A percentile compares a stretch with the other conserved stretches of the same genome.
phyloP scores from a whole-genome alignment of 2,113 vertebrate species.

The Canis aureus region DNA sequence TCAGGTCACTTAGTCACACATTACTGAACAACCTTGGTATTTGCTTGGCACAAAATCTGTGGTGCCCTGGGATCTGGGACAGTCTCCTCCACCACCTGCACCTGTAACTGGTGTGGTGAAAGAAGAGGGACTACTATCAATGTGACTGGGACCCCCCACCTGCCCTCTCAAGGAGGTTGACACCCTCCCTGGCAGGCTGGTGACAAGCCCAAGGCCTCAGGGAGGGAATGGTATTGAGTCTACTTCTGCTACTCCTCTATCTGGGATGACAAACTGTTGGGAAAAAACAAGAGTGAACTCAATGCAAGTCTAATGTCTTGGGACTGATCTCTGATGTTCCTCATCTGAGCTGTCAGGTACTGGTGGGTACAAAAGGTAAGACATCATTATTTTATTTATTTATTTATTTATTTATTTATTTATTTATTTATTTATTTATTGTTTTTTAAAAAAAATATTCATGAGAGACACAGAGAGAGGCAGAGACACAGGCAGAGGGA shows the following conservation, averaged over 20 bases:
- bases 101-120: too few species aligned
- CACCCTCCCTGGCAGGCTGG: not conserved
- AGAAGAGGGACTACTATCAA: rapidly evolving
- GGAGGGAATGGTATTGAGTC: not conserved
- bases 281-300: not conserved
- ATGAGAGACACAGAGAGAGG: too few species aligned
- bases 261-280: not conserved
- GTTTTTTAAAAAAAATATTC: too few species aligned
- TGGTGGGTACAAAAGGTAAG: not conserved
- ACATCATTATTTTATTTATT: too few species aligned
- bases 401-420: too few species aligned
- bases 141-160: not conserved
- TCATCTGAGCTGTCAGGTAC: not conserved
- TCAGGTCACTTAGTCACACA: rapidly evolving
- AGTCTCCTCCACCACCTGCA: not conserved
- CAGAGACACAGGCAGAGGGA: too few species aligned
- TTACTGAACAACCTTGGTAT: not conserved
- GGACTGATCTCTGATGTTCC: not conserved
- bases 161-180: not conserved
- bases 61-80: rapidly evolving
- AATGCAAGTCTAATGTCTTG: not conserved
- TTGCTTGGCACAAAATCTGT: not conserved
- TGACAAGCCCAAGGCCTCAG: not conserved
- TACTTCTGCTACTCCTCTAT: not conserved
- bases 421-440: too few species aligned